Evolutionary conservation across 2,888 invertebrate genomes (phyloP).

Genomic region (Orthonevra nobilis): DNA sequence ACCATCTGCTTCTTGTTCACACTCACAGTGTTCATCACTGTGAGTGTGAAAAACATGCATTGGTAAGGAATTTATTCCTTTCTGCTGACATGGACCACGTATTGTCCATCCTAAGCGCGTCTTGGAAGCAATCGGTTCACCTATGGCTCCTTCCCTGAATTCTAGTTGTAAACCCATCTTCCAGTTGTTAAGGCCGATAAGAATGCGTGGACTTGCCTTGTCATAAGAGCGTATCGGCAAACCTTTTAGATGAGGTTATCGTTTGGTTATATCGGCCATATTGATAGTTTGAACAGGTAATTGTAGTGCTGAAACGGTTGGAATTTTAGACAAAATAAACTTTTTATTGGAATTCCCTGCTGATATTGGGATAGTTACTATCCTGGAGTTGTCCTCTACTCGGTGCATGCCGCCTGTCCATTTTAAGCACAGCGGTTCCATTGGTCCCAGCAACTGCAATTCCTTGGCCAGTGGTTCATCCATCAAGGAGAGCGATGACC

Average conservation of each 20-base stretch:
- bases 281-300: too few species aligned
- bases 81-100: too few species aligned
- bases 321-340: conserved; percentile 4
- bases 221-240: conserved; percentile 17
- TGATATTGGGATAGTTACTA: not conserved
- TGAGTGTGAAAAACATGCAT: not conserved
- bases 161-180: conserved; percentile 29
- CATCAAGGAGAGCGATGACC: too few species aligned
- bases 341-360: not conserved
- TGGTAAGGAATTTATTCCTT: not conserved
- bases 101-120: too few species aligned
- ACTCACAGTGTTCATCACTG: conserved; percentile 6
- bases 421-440: not conserved
- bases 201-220: conserved; percentile 8
- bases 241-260: conserved; percentile 18
- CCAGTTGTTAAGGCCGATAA: conserved; percentile 29
- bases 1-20: not conserved
- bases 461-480: too few species aligned
- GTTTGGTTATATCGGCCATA: too few species aligned
- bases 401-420: too few species aligned
- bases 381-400: not conserved
- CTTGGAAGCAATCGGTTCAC: too few species aligned
- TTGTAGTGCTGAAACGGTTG: too few species aligned
- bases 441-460: too few species aligned
- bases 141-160: too few species aligned